Percentiles rank a stretch among this genome's conserved stretches.
Conservation (phyloP, 2,888 invertebrate species). For the Diplazon laetatorius region DNA sequence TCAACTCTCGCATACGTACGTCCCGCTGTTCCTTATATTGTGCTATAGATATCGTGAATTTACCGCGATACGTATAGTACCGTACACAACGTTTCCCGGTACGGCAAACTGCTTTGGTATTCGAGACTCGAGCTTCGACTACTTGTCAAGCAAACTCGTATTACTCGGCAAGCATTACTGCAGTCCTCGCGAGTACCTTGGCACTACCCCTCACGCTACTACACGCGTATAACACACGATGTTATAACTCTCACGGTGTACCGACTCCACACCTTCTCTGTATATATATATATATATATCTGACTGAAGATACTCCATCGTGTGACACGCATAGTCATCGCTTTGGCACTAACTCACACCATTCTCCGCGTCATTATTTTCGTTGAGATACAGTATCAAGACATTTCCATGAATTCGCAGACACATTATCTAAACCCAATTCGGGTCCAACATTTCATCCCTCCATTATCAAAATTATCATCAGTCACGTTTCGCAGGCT, state of each 20-base stretch:
- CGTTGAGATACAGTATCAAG: constrained; percentile 17
- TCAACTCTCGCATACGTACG: constrained; percentile 21
- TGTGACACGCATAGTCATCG: constrained; percentile 40
- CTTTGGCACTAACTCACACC: constrained; percentile 27
- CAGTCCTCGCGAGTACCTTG: constrained; percentile 63
- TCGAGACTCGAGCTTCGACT: constrained; percentile 71
- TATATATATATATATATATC: neutral
- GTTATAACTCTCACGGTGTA: constrained; percentile 48
- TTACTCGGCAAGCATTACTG: constrained; percentile 74
- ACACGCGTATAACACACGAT: constrained; percentile 42
- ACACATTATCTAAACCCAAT: neutral
- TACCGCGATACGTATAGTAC: too few relatives aligned
- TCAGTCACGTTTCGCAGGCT: neutral
- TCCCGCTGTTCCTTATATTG: constrained; percentile 15
- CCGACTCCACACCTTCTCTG: constrained; percentile 5
- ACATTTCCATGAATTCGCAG: neutral
- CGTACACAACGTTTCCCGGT: too few relatives aligned
- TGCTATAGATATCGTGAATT: constrained; percentile 8
- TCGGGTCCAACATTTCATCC: neutral
- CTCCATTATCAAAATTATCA: neutral
- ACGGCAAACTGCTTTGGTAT: constrained; percentile 49
- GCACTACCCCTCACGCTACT: constrained; percentile 38
- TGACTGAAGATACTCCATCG: neutral
- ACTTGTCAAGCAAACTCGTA: constrained; percentile 79
- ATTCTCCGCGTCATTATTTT: constrained; percentile 10